Percentiles rank a stretch among this genome's conserved stretches.
phyloP scores from a whole-genome alignment of 2,113 vertebrate genomes.

The Colius striatus region DNA sequence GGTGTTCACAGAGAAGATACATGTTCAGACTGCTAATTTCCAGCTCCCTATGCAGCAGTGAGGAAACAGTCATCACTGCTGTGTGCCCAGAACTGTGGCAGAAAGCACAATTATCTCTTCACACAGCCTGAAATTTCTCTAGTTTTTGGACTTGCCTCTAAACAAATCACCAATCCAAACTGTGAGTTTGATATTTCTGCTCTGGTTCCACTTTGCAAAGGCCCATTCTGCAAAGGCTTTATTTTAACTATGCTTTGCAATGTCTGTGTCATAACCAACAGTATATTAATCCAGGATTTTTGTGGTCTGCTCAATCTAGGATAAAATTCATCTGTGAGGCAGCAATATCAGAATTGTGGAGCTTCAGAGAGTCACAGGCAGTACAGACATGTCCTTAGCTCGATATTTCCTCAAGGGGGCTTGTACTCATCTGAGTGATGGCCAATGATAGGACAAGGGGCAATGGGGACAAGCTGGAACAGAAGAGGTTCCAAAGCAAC shows the following conservation, averaged over 20 bases:
- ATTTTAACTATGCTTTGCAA: background rate
- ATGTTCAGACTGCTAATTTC: background rate
- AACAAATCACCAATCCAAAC: background rate
- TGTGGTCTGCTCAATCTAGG: background rate
- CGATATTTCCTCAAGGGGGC: background rate
- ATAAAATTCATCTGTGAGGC: background rate
- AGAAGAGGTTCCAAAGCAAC: too few relatives aligned
- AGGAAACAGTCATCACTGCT: background rate
- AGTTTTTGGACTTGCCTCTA: background rate
- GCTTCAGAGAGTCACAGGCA: background rate
- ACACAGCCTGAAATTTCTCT: background rate
- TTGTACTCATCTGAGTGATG: background rate
- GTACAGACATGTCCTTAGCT: background rate
- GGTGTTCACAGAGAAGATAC: background rate
- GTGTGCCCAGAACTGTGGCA: background rate
- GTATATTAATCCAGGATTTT: background rate
- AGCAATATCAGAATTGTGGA: background rate
- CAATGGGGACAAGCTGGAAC: too few relatives aligned
- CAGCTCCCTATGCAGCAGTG: background rate
- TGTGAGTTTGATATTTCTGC: background rate
- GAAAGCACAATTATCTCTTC: background rate
- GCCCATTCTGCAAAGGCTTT: background rate
- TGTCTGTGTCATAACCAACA: background rate
- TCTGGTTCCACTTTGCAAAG: background rate
- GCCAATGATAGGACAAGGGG: too few relatives aligned